Conservation (phyloP, 1,140 invertebrate species). For the Uloborus diversus region DNA sequence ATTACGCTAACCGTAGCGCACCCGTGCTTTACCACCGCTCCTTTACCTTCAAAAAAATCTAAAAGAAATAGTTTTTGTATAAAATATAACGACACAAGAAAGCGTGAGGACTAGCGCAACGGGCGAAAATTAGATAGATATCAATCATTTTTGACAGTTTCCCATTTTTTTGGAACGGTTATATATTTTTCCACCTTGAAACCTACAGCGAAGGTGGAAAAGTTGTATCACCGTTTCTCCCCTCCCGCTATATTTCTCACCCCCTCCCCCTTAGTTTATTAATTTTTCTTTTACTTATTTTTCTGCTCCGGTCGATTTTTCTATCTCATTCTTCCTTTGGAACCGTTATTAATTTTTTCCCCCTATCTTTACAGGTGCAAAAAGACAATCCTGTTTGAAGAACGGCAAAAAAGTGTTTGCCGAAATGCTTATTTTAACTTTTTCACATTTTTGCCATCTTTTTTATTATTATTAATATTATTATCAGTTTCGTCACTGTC, state of each 20-base stretch:
- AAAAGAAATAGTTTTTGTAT: neutral
- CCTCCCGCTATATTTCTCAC: neutral
- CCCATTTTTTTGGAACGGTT: neutral
- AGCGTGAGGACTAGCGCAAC: neutral
- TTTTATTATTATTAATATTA: constrained; percentile 44
- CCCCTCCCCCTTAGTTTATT: constrained; percentile 19
- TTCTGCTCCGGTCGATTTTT: constrained; percentile 2
- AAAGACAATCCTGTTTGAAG: neutral
- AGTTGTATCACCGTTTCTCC: neutral
- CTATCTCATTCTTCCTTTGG: neutral
- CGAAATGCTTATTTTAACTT: neutral
- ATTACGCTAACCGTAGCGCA: neutral
- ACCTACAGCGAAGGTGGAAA: neutral
- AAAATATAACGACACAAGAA: neutral
- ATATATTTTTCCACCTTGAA: constrained; percentile 1
- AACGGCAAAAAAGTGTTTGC: neutral
- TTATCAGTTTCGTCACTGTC: constrained; percentile 40
- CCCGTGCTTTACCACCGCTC: neutral
- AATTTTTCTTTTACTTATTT: neutral
- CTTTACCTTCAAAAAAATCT: neutral
- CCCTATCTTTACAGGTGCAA: constrained; percentile 2
- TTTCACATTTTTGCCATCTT: neutral
- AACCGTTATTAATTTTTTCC: constrained; percentile 33
- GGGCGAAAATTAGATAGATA: constrained; percentile 34
- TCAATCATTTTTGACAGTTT: constrained; percentile 46